A percentile compares a stretch with the other conserved stretches of the same genome.
Evolutionary conservation across 2,888 invertebrate species (phyloP).

Genomic region (Frankliniella fusca): DNA sequence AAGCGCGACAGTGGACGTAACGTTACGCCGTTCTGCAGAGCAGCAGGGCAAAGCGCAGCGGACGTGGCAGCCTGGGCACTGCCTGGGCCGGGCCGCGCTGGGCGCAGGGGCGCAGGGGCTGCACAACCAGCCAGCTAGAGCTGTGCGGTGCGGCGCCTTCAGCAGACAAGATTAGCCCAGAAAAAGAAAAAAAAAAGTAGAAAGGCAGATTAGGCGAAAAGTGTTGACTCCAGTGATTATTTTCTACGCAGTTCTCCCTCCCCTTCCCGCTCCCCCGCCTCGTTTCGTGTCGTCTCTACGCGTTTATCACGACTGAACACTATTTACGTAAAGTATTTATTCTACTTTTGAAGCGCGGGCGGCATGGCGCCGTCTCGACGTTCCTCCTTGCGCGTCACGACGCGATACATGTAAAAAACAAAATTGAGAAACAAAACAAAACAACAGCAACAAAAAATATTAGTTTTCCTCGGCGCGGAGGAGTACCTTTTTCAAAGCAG

Average conservation of each 20-base stretch:
- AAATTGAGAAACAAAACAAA: background rate
- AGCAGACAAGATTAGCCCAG: background rate
- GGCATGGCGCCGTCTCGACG: no score
- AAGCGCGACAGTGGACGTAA: conserved; percentile 1
- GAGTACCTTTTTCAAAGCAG: background rate
- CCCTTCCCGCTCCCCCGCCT: no score
- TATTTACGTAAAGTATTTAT: no score
- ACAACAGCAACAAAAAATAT: no score
- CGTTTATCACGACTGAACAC: no score
- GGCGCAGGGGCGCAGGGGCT: background rate
- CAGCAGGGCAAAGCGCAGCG: background rate
- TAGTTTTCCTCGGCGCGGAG: no score
- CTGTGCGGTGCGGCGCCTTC: background rate
- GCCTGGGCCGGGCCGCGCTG: background rate
- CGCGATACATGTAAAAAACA: no score
- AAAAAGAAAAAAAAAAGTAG: background rate
- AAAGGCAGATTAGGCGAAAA: background rate
- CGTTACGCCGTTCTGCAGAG: background rate
- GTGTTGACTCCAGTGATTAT: no score
- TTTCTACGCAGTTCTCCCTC: no score
- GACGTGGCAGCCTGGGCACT: background rate
- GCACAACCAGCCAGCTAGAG: background rate
- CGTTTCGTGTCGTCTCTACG: no score
- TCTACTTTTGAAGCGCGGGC: no score
- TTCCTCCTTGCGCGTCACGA: no score